Evolutionary conservation across 2,113 vertebrate species (phyloP), one percentile per base, ranked within the genome.

Genomic region (Gymnogyps californianus): DNA sequence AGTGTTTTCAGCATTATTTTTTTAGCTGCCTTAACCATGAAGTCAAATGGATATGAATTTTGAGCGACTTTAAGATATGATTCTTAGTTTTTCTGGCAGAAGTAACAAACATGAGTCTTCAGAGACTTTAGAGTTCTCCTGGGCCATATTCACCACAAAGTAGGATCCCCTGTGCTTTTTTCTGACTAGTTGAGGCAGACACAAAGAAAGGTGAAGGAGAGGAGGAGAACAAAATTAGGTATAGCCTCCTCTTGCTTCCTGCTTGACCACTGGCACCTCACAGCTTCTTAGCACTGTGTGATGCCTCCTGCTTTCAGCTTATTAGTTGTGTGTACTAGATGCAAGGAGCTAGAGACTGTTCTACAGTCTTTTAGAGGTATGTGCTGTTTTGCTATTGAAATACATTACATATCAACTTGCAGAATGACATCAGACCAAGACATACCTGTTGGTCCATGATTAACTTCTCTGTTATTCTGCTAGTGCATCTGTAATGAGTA

Each of bases 241-340:
- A 4, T 31, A 44, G 9, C 51, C 11, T 49, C 17, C 4, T 61
- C 13, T 36, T 0, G 0, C 29, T 69, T 89, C 6, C 3, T 58
- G 28, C 58, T 42, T 74, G 62, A 64, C 22, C 16, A 10, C 12
- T 69, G 72, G 13, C 1, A 6, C 38, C 51, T 89, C 66, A 16
- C 36, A 47, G 26, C 10, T 62, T 26, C 31, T 83, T 38, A 46
- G 44, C 29, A 1, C 58, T 38, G 16, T 46, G 38, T 24, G 64
- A 14, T 91, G 47, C 25, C 58, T 67, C 64, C 49, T 75, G 10
- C 40, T 83, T 87, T 64, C 44, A 29, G 47, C 11, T 52, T 40
- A 3, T 6, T 54, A 19, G 21, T 16, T 57, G 9, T 40, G 49
- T 16, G 19, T 47, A 49, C 58, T 38, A 18, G 11, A n/a, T 78